phyloP scores from a whole-genome alignment of 2,888 invertebrate genomes.

The Polymixis lichenea region DNA sequence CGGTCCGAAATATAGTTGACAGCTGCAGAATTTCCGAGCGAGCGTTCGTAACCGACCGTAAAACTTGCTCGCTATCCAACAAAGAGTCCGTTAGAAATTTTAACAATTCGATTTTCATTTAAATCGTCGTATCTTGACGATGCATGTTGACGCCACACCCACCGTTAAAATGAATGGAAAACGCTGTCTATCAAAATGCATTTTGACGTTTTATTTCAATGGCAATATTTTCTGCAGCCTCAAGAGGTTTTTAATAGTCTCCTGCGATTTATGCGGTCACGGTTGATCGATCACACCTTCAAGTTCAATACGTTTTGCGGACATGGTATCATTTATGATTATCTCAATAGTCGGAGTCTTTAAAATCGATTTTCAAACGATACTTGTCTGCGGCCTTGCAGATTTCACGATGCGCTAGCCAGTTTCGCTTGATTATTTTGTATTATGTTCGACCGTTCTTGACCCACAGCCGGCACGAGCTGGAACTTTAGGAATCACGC shows the following conservation, averaged over 20 bases:
- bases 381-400: constrained; percentile 46
- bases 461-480: constrained; percentile 15
- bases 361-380: constrained; percentile 61
- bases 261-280: constrained; percentile 81
- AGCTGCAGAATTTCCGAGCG: constrained; percentile 85
- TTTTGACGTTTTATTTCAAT: constrained; percentile 80
- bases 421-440: constrained; percentile 44
- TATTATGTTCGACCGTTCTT: constrained; percentile 39
- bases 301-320: constrained; percentile 73
- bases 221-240: constrained; percentile 75
- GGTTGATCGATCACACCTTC: constrained; percentile 85
- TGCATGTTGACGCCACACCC: constrained; percentile 85
- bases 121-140: constrained; percentile 77
- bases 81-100: constrained; percentile 84
- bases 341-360: constrained; percentile 61
- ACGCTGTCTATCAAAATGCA: constrained; percentile 75
- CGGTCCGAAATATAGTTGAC: constrained; percentile 85
- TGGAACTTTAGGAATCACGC: background rate
- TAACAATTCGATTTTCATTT: constrained; percentile 85
- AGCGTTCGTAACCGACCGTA: constrained; percentile 82
- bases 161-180: constrained; percentile 77
- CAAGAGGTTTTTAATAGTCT: constrained; percentile 84
- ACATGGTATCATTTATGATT: constrained; percentile 76
- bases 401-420: constrained; percentile 53
- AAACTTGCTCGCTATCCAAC: constrained; percentile 83